A percentile compares a stretch with the other conserved stretches of the same genome.
Conservation (phyloP, 1,140 invertebrate genomes). For the Oscheius sp. region DNA sequence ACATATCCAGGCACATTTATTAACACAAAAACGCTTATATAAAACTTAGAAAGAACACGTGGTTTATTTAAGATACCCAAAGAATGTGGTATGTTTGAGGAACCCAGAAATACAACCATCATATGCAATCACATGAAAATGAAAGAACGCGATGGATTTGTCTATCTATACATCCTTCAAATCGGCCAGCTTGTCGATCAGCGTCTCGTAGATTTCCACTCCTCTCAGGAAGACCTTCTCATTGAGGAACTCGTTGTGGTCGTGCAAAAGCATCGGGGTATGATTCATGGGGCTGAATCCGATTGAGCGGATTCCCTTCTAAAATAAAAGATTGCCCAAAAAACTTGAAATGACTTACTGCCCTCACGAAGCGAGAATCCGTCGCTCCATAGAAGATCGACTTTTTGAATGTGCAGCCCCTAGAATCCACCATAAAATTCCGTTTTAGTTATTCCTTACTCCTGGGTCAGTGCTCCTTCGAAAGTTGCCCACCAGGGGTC, state of each 20-base stretch:
- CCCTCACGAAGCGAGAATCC: slow-evolving; percentile 66
- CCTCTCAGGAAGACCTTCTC: slow-evolving; percentile 70
- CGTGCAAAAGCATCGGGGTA: slow-evolving; percentile 73
- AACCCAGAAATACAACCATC: too few relatives aligned
- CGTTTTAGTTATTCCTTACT: slow-evolving; percentile 66
- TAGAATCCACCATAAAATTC: slow-evolving; percentile 58
- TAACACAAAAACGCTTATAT: too few relatives aligned
- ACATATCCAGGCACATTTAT: too few relatives aligned
- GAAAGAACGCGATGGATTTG: too few relatives aligned
- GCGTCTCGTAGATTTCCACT: slow-evolving; percentile 30
- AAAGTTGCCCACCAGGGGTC: slow-evolving; percentile 83
- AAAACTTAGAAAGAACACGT: too few relatives aligned
- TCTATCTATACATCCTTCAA: neutral
- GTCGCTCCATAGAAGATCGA: slow-evolving; percentile 79
- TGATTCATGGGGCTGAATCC: slow-evolving; percentile 78
- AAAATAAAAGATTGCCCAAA: slow-evolving; percentile 26
- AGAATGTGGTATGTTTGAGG: too few relatives aligned
- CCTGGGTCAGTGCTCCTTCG: slow-evolving; percentile 66
- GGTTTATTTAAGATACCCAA: too few relatives aligned
- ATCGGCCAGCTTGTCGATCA: slow-evolving; percentile 28
- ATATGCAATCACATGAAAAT: too few relatives aligned
- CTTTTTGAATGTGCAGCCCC: slow-evolving; percentile 68
- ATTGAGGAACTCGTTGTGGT: slow-evolving; percentile 75
- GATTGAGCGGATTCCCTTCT: slow-evolving; percentile 71
- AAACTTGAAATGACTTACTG: slow-evolving; percentile 35